Conservation (phyloP, 2,113 vertebrate genomes). For the Actenoides hombroni region DNA sequence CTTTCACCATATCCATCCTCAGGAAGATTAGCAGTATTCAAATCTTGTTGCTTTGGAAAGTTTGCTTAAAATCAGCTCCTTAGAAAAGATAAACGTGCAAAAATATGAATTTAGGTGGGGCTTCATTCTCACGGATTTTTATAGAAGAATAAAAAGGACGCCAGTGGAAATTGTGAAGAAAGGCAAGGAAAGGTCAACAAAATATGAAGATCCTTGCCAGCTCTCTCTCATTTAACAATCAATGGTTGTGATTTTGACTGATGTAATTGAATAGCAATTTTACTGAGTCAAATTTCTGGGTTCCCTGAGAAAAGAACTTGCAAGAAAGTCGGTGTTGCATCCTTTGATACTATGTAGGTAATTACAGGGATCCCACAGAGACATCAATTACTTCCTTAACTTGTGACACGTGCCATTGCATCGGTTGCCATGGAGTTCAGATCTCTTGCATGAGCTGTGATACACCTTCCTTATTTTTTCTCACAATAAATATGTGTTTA, state of each 20-base stretch:
- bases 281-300: not conserved
- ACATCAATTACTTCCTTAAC: not conserved
- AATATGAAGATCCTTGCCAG: not conserved
- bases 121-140: not conserved
- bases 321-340: constrained; percentile 1
- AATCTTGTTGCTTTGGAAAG: not conserved
- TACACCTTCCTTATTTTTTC: not conserved
- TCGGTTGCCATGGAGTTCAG: not conserved
- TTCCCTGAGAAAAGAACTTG: not conserved
- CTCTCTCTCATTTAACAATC: not conserved
- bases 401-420: not conserved
- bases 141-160: not conserved
- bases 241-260: not conserved
- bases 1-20: not conserved
- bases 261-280: not conserved
- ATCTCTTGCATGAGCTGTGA: not conserved
- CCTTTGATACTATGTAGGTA: not conserved
- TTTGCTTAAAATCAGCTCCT: not conserved
- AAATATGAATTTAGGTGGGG: not conserved
- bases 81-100: not conserved
- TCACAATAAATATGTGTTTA: not conserved
- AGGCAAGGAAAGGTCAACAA: not conserved
- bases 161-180: not conserved
- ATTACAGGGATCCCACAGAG: not conserved
- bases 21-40: not conserved